Evolutionary conservation across 2,888 invertebrate species (phyloP).

Genomic region (Nephrotoma appendiculata): DNA sequence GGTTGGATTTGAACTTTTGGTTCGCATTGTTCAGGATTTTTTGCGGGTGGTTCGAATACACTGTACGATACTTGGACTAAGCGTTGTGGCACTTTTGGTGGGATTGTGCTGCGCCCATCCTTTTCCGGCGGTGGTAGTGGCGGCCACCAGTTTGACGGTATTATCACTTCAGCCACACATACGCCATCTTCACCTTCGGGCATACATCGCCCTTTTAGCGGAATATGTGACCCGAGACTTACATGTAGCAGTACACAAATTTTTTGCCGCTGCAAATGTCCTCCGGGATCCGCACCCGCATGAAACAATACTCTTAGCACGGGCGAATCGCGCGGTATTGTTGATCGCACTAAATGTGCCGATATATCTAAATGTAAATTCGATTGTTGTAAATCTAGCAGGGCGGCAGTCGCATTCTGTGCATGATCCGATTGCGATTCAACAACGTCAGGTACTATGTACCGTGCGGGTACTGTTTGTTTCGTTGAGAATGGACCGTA

Average conservation of each 20-base stretch:
- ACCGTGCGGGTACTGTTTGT: constrained; percentile 79
- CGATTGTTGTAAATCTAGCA: constrained; percentile 48
- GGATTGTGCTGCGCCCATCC: constrained; percentile 39
- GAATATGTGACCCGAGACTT: constrained; percentile 40
- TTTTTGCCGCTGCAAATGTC: constrained; percentile 59
- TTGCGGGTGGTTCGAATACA: constrained; percentile 65
- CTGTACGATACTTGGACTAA: constrained; percentile 74
- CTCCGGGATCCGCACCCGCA: constrained; percentile 74
- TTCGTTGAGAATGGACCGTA: constrained; percentile 93
- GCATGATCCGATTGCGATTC: constrained; percentile 38
- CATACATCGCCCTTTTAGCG: constrained; percentile 79
- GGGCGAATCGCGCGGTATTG: constrained; percentile 77
- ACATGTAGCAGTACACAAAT: constrained; percentile 73
- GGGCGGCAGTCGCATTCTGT: constrained; percentile 38
- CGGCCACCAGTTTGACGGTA: constrained; percentile 88
- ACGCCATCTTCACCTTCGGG: constrained; percentile 88
- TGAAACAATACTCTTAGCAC: constrained; percentile 87
- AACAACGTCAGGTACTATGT: constrained; percentile 72
- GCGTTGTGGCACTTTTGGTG: constrained; percentile 50
- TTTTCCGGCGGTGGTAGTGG: constrained; percentile 49
- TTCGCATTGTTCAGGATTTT: constrained; percentile 52
- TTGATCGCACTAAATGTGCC: constrained; percentile 79
- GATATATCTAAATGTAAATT: constrained; percentile 77
- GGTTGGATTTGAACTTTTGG: constrained; percentile 60
- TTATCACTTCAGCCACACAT: constrained; percentile 73